Evolutionary conservation across 53 echinoderm and acorn worm genomes (phyloP).

Genomic region (Patiria pectinifera): DNA sequence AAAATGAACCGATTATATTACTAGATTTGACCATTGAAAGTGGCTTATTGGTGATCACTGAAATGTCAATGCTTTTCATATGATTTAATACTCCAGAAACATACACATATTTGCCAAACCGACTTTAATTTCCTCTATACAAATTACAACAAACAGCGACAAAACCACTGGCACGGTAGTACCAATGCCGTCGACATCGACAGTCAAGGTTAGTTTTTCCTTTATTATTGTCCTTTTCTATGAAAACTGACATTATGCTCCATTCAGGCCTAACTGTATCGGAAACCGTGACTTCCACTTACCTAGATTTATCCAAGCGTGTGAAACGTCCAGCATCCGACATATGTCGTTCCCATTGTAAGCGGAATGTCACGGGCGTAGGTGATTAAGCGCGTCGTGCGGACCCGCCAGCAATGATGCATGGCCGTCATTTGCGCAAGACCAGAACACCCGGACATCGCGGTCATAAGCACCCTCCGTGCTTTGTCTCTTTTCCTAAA

Average conservation of each 20-base stretch:
- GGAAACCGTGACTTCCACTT: conserved; percentile 10
- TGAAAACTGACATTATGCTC: neutral
- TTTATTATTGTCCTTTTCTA: neutral
- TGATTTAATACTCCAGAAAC: neutral
- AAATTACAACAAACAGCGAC: too few species aligned
- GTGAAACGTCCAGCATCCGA: conserved; percentile 59
- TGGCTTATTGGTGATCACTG: neutral
- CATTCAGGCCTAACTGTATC: neutral
- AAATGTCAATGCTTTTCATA: neutral
- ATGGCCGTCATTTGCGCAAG: neutral
- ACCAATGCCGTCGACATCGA: too few species aligned
- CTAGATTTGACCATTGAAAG: neutral
- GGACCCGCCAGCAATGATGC: neutral
- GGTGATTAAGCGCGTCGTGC: conserved; percentile 21
- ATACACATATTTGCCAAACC: neutral
- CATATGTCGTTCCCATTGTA: conserved; percentile 45
- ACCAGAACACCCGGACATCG: neutral
- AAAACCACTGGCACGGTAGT: too few species aligned
- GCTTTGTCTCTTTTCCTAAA: neutral
- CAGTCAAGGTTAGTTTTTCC: neutral
- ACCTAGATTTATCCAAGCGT: conserved; percentile 72
- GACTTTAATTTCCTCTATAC: neutral
- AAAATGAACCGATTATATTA: neutral
- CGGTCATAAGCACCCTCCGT: conserved; percentile 11
- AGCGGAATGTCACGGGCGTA: conserved; percentile 77